Evolutionary conservation across 2,797 vertebrate genomes (phyloP).

Genomic region (Sciurus vulgaris): DNA sequence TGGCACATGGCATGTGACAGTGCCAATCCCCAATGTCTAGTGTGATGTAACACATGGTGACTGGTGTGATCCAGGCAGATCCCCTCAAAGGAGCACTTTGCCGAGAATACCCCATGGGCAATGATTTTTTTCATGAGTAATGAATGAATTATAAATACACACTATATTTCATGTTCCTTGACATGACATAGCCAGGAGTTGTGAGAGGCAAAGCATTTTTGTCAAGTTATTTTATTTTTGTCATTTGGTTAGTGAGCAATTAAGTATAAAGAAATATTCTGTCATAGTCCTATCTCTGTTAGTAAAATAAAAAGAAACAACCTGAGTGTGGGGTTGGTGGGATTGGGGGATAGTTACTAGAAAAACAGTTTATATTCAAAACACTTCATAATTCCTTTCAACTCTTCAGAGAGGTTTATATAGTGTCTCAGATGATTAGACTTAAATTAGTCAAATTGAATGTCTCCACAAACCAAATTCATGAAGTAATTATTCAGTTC

Average conservation of each 20-base stretch:
- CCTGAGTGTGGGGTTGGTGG: not conserved
- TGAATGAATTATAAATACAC: constrained; percentile 62
- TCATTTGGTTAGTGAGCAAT: constrained; percentile 46
- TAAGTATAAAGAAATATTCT: constrained; percentile 52
- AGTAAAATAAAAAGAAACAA: not conserved
- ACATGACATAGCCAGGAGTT: constrained; percentile 28
- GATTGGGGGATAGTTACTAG: not conserved
- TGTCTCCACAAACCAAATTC: not conserved
- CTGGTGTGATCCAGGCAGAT: constrained; percentile 17
- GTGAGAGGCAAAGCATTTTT: constrained; percentile 61
- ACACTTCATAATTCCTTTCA: constrained; percentile 28
- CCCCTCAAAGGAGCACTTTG: constrained; percentile 60
- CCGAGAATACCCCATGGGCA: constrained; percentile 51
- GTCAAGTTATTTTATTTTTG: constrained; percentile 58
- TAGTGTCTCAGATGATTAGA: not conserved
- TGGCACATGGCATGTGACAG: not conserved
- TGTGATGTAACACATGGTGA: constrained; percentile 58
- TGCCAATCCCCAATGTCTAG: constrained; percentile 18
- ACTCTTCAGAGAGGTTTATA: not conserved
- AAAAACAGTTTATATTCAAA: not conserved
- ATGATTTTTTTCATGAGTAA: constrained; percentile 54
- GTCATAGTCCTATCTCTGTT: not conserved
- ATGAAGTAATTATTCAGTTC: not conserved
- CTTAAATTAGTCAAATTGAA: constrained; percentile 1
- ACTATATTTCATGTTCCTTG: not conserved